Evolutionary conservation across 1,140 invertebrate genomes (phyloP).

Genomic region (Drosophila lini): DNA sequence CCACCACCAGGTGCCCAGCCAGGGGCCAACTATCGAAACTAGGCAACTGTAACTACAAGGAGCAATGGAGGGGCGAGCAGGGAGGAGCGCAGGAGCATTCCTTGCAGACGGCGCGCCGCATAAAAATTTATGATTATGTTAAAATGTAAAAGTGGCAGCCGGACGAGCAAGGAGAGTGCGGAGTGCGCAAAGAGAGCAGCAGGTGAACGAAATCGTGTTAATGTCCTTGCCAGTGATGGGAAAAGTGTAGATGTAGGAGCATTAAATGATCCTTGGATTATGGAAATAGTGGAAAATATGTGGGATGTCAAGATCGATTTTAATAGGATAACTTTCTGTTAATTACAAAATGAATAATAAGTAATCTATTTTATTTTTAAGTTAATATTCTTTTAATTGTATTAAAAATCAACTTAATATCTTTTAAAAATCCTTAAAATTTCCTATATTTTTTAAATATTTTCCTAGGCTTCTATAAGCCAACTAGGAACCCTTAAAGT

Average conservation of each 20-base stretch:
- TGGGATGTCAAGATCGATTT: not conserved
- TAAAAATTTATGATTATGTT: constrained; percentile 84
- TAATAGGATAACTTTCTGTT: no score
- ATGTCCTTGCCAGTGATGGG: constrained; percentile 53
- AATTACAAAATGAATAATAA: no score
- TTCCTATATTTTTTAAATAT: not conserved
- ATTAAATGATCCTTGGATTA: not conserved
- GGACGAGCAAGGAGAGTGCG: constrained; percentile 16
- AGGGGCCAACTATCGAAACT: constrained; percentile 72
- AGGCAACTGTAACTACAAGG: constrained; percentile 44
- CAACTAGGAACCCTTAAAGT: not conserved
- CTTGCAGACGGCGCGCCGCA: constrained; percentile 73
- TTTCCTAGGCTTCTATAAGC: not conserved
- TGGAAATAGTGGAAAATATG: not conserved
- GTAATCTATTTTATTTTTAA: no score
- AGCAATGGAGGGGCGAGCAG: not conserved
- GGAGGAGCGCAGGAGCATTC: constrained; percentile 30
- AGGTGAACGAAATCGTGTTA: constrained; percentile 79
- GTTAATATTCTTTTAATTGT: not conserved
- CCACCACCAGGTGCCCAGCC: constrained; percentile 22
- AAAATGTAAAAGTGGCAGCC: constrained; percentile 78
- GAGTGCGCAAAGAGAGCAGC: constrained; percentile 43
- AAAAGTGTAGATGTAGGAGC: not conserved
- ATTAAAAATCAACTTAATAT: not conserved
- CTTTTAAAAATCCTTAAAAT: not conserved